Evolutionary conservation across 2,113 vertebrate species (phyloP), one percentile per base, ranked within the genome.

Genomic region (Zosterops hypoxanthus): DNA sequence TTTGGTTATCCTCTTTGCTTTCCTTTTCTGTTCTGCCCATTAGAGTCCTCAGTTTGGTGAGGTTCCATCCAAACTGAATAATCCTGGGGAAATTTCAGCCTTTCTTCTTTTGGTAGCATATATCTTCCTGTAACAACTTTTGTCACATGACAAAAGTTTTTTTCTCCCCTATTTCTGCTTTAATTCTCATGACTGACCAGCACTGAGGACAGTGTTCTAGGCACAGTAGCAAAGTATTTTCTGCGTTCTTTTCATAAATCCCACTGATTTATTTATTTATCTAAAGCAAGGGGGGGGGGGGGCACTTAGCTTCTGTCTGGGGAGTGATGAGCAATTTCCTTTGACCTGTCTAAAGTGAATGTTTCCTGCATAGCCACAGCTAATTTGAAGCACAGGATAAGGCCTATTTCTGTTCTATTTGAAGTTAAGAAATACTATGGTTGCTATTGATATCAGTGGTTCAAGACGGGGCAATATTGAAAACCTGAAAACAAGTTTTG

Each of bases 281-380:
- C 63, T 72, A 36, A 94, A 57, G 24, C 0, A 6, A 39, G 22
- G 21, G 3, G 1, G 9, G 7, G 2, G 31, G 2, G 31, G 1
- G 3, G 2, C 9, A 31, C 66, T 89, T 50, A 65, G 24, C 33
- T 88, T 63, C 66, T 82, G 11, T 46, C 50, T 90, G 61, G 36
- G 19, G 5, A 69, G 47, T 25, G 13, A 86, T n/a, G 46, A 88
- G 39, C 28, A 64, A 49, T 84, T 84, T 78, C 39, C 28, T 82
- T 25, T 76, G 52, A 60, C 72, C 17, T 19, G 21, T 34, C 73
- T n/a, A 9, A 29, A 52, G 34, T 14, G 44, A 47, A 33, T 79
- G 18, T 60, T 84, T 52, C 15, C 86, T 61, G 19, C 65, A 81
- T 1, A 72, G 60, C 24, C 44, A 25, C 59, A 86, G 78, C 42